Percentiles rank a stretch among this genome's conserved stretches.
These are phyloP conservation scores for Drosophila yakuba DNA, from an alignment of 1,140 invertebrate species.

Conservation along the genomic window DNA sequence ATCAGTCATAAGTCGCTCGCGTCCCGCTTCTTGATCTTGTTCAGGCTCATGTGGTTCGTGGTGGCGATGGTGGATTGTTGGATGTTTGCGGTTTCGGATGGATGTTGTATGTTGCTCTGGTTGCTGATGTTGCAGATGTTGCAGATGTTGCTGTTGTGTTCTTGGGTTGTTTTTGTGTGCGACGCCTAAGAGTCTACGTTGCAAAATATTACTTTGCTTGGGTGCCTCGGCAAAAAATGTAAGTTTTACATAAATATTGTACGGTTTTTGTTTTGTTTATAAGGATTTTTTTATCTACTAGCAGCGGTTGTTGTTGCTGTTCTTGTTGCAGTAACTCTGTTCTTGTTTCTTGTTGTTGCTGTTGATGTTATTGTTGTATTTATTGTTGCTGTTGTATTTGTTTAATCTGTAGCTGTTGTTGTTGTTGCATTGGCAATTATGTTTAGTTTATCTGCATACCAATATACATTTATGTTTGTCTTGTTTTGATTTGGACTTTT, in stretches of 20 bases:
- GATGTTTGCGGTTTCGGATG: constrained; percentile 35
- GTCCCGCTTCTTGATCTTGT: constrained; percentile 84
- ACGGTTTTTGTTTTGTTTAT: constrained; percentile 12
- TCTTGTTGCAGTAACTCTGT: constrained; percentile 43
- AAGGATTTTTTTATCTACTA: constrained; percentile 49
- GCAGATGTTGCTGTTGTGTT: constrained; percentile 48
- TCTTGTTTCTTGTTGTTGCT: constrained; percentile 46
- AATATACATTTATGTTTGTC: constrained; percentile 72
- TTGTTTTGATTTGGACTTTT: constrained; percentile 40
- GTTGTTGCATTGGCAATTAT: constrained; percentile 33
- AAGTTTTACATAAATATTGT: constrained; percentile 36
- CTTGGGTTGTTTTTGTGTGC: constrained; percentile 55
- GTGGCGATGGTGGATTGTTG: constrained; percentile 64
- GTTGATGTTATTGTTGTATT: constrained; percentile 32
- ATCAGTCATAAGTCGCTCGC: constrained; percentile 85
- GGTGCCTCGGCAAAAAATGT: constrained; percentile 62
- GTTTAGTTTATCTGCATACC: constrained; percentile 55
- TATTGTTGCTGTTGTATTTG: constrained; percentile 41
- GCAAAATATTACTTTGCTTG: constrained; percentile 65
- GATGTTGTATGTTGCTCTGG: constrained; percentile 28
- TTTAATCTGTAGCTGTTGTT: constrained; percentile 23
- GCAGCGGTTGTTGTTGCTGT: constrained; percentile 51
- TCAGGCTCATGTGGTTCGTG: constrained; percentile 80
- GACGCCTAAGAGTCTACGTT: constrained; percentile 74
- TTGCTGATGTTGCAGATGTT: constrained; percentile 50